Evolutionary conservation across 1,140 invertebrate species (phyloP).

Genomic region (Rhopalosiphum maidis): DNA sequence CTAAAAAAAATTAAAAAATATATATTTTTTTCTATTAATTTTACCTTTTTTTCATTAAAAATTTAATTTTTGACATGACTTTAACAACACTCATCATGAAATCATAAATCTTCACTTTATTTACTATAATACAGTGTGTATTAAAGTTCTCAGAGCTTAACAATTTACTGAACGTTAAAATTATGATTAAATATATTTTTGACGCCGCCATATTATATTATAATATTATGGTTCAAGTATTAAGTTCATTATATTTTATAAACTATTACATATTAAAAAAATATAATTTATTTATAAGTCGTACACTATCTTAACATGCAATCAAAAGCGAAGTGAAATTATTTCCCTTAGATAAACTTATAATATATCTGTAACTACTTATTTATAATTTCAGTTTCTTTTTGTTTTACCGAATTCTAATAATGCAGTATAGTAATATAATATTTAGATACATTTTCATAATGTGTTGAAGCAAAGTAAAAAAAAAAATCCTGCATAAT

Average conservation of each 20-base stretch:
- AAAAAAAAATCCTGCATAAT: not conserved
- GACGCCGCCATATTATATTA: not conserved
- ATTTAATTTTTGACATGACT: not conserved
- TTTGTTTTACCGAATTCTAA: not conserved
- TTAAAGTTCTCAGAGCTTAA: not conserved
- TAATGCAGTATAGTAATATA: not conserved
- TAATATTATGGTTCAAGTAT: too few species aligned
- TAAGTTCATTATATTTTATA: too few species aligned
- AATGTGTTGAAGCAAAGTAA: not conserved
- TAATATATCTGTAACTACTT: too few species aligned
- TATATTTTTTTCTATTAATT: not conserved
- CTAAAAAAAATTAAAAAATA: not conserved
- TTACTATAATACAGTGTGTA: too few species aligned
- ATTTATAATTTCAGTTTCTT: not conserved
- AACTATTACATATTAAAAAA: too few species aligned
- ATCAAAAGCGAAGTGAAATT: not conserved
- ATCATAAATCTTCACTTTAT: not conserved
- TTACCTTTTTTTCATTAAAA: not conserved
- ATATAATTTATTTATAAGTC: not conserved
- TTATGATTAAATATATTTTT: not conserved
- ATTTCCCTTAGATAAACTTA: not conserved
- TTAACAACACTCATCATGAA: not conserved
- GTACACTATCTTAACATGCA: not conserved
- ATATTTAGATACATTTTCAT: not conserved
- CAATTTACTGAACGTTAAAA: not conserved